These are phyloP conservation scores for Sepiola atlantica DNA, from an alignment of 2,888 invertebrate species.

Conservation along the genomic window DNA sequence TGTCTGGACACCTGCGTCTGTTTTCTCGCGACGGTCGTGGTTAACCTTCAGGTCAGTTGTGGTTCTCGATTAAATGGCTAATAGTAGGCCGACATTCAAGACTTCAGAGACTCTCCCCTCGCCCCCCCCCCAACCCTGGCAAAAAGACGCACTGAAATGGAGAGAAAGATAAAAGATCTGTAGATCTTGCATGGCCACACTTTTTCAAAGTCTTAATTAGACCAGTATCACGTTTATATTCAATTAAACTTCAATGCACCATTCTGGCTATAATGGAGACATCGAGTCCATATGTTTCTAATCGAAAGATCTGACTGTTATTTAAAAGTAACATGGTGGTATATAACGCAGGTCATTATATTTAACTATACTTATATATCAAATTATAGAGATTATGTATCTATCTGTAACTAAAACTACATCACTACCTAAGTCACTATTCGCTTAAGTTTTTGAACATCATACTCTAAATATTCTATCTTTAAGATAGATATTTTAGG, in stretches of 20 bases:
- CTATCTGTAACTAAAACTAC: too few relatives aligned
- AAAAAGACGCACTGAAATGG: not conserved
- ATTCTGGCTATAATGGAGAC: too few relatives aligned
- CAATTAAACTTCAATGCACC: not conserved
- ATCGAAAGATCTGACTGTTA: too few relatives aligned
- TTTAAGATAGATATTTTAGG: too few relatives aligned
- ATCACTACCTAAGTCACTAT: too few relatives aligned
- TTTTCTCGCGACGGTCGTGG: not conserved
- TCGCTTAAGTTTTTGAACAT: too few relatives aligned
- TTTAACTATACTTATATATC: too few relatives aligned
- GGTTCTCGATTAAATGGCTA: not conserved
- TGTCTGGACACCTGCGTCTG: not conserved
- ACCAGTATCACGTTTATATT: not conserved
- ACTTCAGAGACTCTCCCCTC: not conserved
- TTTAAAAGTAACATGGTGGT: too few relatives aligned
- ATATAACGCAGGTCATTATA: too few relatives aligned
- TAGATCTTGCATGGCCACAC: not conserved
- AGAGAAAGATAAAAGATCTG: not conserved
- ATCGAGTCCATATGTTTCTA: too few relatives aligned
- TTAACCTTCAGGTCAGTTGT: not conserved
- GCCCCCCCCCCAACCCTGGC: not conserved
- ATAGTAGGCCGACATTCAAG: not conserved
- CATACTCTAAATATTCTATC: too few relatives aligned
- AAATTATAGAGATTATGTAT: too few relatives aligned
- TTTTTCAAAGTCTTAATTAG: not conserved